Evolutionary conservation across 2,797 vertebrate genomes (phyloP), one percentile per base, ranked within the genome.

Genomic region (Champsocephalus gunnari): DNA sequence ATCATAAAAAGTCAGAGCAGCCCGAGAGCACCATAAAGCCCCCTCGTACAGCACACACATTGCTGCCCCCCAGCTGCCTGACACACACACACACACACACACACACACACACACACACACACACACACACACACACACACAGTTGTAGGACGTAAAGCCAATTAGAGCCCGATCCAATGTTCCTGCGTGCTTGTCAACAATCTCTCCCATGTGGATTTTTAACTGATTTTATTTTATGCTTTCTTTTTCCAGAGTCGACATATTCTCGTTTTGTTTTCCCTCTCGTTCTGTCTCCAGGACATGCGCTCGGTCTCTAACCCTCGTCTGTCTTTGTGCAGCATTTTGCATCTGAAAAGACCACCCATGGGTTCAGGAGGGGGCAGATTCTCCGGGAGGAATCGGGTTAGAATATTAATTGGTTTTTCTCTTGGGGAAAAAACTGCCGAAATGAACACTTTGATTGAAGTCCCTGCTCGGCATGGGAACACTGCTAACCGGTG

Each of bases 281-380:
- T 76, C 61, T 73, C 70, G 73, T 51, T 66, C 65, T 57, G 47
- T 82, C 62, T 81, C 70, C 28, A 62, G 83, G 60, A 34, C 59
- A 79, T 66, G 70, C 72, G 73, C 64, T 80, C 45, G 65, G 68
- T 73, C 68, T 73, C 67, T 69, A 77, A 81, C 68, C 73, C 63
- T 55, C 8, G 7, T 67, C 59, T 50, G 78, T 86, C 80, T 88
- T 83, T 88, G 77, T 90, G 87, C 60, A 64, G 84, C 82, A 56
- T 80, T 94, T 93, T 91, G 87, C 93, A 94, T 94, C 79, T 93
- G 89, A 94, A 95, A 94, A 87, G 94, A 92, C 93, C 93, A 93
- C 93, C 92, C 93, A 83, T 90, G 81, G 88, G 91, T 91, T 88
- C 88, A 84, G 69, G 80, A 73, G 85, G 83, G 87, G 87, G 86